Base-by-base conservation (phyloP, 64 coral and sea anemone species). In the Catalaphyllia jardinei region DNA sequence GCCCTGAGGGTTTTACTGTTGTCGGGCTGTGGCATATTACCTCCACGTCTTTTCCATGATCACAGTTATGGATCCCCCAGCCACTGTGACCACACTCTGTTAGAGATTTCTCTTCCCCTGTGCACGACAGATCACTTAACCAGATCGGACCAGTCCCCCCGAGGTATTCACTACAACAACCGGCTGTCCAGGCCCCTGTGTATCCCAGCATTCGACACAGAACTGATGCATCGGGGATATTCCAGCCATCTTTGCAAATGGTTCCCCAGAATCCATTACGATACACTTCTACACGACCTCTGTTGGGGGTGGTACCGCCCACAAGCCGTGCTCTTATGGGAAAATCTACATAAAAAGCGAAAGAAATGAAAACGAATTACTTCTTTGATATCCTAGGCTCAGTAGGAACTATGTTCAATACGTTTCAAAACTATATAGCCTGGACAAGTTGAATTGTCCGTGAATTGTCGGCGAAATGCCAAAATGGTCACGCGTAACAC, bases 231-330 rank as follows among this genome's bases (percentile, higher is more conserved):
- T 77, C 79, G 29, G 59, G 63, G 8, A 79, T 29, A 49, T 75
- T 60, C 90, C 90, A 92, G 13, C 80, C 80, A 30, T 92, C 60
- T 25, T 38, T 87, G 13, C 90, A 92, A 13, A 92, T 27, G 12
- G 82, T 92, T 10, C 90, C 90, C 90, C 90, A 92, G 39, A 30
- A 67, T 57, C 90, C 90, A 87, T 87, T 87, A 18, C 76, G 83
- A 31, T 78, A 87, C 24, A 92, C 61, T 76, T 92, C 90, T 71
- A 92, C 62, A 11, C 90, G 74, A 20, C 90, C 90, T 39, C 63
- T 42, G 29, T 78, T 87, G 19, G 83, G 55, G 31, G 63, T 22
- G 6, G 50, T 27, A 0, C 79, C 89, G n/a, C 81, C 81, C 42
- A 65, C 60, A 46, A 91, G 63, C 11, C 89, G 54, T 10, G 87